Conservation (phyloP, 2,888 invertebrate species). For the Gymnocheta viridis region DNA sequence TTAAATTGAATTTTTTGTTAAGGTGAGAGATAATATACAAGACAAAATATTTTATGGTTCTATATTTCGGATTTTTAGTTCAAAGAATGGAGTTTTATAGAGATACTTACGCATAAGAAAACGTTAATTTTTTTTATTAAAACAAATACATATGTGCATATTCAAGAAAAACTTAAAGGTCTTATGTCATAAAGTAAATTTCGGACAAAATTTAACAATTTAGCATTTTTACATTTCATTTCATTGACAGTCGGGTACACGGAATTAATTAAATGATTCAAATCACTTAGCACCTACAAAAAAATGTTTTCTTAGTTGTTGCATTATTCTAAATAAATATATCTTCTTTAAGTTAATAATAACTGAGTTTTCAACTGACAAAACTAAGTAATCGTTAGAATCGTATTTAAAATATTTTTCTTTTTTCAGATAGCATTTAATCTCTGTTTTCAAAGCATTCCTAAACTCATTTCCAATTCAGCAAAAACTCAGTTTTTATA, state of each 20-base stretch:
- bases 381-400: too few relatives aligned
- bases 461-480: too few relatives aligned
- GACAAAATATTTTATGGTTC: too few relatives aligned
- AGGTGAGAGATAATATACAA: conserved; percentile 11
- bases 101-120: too few relatives aligned
- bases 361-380: background rate
- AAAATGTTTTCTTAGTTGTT: background rate
- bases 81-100: too few relatives aligned
- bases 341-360: too few relatives aligned
- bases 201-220: conserved; percentile 73
- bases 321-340: background rate
- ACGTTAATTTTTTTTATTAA: background rate
- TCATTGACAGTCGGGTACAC: conserved; percentile 73
- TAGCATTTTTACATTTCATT: conserved; percentile 72
- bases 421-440: too few relatives aligned
- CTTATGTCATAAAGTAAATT: conserved; percentile 75
- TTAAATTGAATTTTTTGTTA: background rate
- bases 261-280: conserved; percentile 76
- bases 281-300: conserved; percentile 76
- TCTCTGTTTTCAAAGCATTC: too few relatives aligned
- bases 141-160: background rate
- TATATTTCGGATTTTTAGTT: too few relatives aligned
- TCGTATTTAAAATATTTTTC: too few relatives aligned
- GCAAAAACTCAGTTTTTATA: too few relatives aligned
- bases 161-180: conserved; percentile 77